A percentile compares a stretch with the other conserved stretches of the same genome.
These are phyloP conservation scores for Synanthedon andrenaeformis DNA, from an alignment of 2,888 invertebrate species.

Conservation along the genomic window DNA sequence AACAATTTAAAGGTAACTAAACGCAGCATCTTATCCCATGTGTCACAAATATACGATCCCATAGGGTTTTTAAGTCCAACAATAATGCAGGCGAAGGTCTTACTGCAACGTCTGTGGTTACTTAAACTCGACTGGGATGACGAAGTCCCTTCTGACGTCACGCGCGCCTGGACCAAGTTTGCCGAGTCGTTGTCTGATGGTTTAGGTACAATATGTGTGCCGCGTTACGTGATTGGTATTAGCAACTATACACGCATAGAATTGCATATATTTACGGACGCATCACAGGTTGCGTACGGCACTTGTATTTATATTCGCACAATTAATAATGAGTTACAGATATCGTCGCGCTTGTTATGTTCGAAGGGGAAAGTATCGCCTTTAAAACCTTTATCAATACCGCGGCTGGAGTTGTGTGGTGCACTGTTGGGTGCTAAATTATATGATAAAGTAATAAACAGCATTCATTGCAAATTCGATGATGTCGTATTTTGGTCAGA, in stretches of 20 bases:
- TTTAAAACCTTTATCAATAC: constrained; percentile 10
- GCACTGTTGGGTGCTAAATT: constrained; percentile 13
- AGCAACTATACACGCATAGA: constrained; percentile 1
- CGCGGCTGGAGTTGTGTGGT: constrained; percentile 17
- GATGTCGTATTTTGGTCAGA: constrained; percentile 14
- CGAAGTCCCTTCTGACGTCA: constrained; percentile 7
- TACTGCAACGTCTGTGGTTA: constrained; percentile 16
- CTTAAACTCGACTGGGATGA: constrained; percentile 15
- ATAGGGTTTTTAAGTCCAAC: constrained; percentile 11
- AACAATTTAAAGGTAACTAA: constrained; percentile 8
- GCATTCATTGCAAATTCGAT: constrained; percentile 6
- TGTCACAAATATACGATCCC: constrained; percentile 15
- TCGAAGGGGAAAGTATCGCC: constrained; percentile 14
- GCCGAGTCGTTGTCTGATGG: neutral
- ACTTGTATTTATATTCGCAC: constrained; percentile 13
- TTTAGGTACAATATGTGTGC: constrained; percentile 5
- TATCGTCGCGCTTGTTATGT: constrained; percentile 6
- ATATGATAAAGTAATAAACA: constrained; percentile 7
- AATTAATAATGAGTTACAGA: neutral
- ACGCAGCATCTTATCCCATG: constrained; percentile 11
- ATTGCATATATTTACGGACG: constrained; percentile 15
- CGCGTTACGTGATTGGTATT: constrained; percentile 6
- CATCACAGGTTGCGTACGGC: constrained; percentile 12
- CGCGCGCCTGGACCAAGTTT: constrained; percentile 5
- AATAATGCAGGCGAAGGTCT: constrained; percentile 12